phyloP scores from a whole-genome alignment of 1,140 invertebrate species.

The Sarcophaga bullata region DNA sequence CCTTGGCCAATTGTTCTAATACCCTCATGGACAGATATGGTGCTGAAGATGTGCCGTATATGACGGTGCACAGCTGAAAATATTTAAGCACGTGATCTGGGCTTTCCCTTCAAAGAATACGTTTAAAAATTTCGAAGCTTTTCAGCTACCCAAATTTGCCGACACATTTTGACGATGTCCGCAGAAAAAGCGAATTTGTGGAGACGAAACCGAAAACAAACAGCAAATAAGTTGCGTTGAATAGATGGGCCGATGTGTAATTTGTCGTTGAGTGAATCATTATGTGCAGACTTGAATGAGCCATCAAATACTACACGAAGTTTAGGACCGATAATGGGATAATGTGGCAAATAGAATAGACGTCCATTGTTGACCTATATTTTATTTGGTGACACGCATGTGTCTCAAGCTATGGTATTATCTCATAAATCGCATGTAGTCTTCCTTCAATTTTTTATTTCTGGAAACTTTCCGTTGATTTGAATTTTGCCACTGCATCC shows the following conservation, averaged over 20 bases:
- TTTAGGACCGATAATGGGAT: background rate
- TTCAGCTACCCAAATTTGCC: background rate
- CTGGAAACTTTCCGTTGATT: background rate
- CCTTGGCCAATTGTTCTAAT: constrained; percentile 56
- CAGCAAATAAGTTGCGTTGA: background rate
- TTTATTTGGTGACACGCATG: background rate
- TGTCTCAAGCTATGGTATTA: no score
- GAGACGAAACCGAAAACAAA: no score
- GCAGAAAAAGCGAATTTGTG: no score
- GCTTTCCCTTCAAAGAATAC: constrained; percentile 60
- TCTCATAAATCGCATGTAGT: no score
- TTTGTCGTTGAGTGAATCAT: no score
- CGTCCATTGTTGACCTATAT: background rate
- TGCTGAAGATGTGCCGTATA: constrained; percentile 53
- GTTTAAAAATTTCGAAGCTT: constrained; percentile 53
- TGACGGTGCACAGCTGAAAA: constrained; percentile 57
- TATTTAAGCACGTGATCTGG: constrained; percentile 50
- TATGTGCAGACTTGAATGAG: background rate
- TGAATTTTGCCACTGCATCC: background rate
- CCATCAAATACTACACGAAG: background rate
- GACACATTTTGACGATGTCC: no score
- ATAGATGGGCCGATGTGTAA: background rate
- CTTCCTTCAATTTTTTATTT: no score
- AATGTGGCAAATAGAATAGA: background rate
- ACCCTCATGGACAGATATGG: constrained; percentile 53